Base-by-base conservation (phyloP, 1,140 invertebrate species). In the Lycorma delicatula region DNA sequence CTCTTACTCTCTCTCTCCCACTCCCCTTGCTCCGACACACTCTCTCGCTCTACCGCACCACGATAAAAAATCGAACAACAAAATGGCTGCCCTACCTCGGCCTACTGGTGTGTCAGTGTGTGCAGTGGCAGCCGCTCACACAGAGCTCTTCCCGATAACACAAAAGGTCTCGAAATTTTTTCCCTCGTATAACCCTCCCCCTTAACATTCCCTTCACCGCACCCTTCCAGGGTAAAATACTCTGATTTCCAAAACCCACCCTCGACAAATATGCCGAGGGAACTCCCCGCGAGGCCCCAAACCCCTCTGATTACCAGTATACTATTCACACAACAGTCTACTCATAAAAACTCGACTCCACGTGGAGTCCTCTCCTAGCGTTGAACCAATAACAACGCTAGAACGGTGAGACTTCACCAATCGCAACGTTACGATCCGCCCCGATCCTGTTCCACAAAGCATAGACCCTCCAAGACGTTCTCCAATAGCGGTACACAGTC, bases 231-330 rank as follows among this genome's bases (percentile, higher is more conserved):
- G 60, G 62, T 63, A n/a, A n/a, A n/a, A n/a, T n/a, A n/a, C n/a
- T n/a, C n/a, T n/a, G n/a, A n/a, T n/a, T n/a, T n/a, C n/a, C n/a
- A n/a, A n/a, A n/a, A n/a, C n/a, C n/a, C n/a, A n/a, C n/a, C n/a
- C 61, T 63, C 56, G 60, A 63, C 62, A 63, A 63, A 63, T 61
- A 63, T 63, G 60, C 60, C 62, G 59, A 60, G 57, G 57, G 57
- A 58, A 61, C 60, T 56, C 44, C 55, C n/a, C n/a, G n/a, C n/a
- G n/a, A n/a, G n/a, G n/a, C 58, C 27, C 56, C 59, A 57, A 47
- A 58, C 63, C 58, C 62, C 58, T 62, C 61, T 64, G 64, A 65
- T 65, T 65, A 65, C 62, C 60, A 62, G 62, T 63, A 63, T 65
- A 5, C 7, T 25, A 3, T 26, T 13, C 44, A 38, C n/a, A 41